Conservation (phyloP, 2,797 vertebrate genomes). For the Parotocinclus haroldoi region DNA sequence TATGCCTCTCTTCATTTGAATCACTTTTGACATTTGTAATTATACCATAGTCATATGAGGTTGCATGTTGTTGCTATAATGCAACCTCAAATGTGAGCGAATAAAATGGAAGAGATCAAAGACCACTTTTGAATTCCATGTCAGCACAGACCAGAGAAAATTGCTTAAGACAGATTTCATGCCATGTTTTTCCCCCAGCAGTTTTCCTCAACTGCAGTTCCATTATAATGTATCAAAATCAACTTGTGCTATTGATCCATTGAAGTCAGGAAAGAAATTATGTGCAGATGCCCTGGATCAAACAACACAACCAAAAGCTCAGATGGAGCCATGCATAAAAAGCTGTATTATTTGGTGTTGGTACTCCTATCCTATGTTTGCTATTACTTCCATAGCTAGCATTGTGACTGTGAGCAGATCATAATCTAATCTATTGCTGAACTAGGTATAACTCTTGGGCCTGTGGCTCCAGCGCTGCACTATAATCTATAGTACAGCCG, state of each 20-base stretch:
- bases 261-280: not conserved
- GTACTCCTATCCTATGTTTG: slow-evolving; percentile 20
- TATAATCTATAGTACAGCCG: not conserved
- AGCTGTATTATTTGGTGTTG: slow-evolving; percentile 26
- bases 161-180: slow-evolving; percentile 25
- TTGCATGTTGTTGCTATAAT: not conserved
- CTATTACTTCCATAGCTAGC: slow-evolving; percentile 18
- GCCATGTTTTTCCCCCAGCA: slow-evolving; percentile 3
- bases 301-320: slow-evolving; percentile 36
- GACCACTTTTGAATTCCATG: not conserved
- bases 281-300: slow-evolving; percentile 25
- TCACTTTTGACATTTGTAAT: too few species aligned
- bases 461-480: not conserved
- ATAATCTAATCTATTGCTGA: slow-evolving; percentile 19
- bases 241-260: slow-evolving; percentile 35
- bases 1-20: too few species aligned
- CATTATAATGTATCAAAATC: slow-evolving; percentile 34
- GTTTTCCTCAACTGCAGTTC: slow-evolving; percentile 21
- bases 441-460: slow-evolving; percentile 34
- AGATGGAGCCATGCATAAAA: slow-evolving; percentile 24
- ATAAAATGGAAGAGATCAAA: slow-evolving; percentile 22
- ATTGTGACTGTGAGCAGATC: slow-evolving; percentile 26
- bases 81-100: too few species aligned
- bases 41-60: too few species aligned
- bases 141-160: slow-evolving; percentile 22